Conservation (phyloP, 2,888 invertebrate genomes). For the Blera fallax region DNA sequence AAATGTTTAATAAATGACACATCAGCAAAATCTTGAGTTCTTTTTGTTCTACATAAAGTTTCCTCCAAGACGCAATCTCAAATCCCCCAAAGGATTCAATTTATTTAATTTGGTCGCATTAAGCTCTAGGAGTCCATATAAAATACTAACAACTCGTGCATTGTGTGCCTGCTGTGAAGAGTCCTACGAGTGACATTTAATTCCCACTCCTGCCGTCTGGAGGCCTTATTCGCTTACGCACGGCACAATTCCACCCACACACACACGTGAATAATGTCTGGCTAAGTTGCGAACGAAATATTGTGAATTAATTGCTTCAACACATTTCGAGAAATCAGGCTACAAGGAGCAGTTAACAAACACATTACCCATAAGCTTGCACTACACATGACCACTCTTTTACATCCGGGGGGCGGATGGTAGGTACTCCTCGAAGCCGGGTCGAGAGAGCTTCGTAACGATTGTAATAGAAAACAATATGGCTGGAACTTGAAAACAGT, state of each 20-base stretch:
- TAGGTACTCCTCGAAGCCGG: neutral
- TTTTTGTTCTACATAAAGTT: neutral
- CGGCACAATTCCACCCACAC: neutral
- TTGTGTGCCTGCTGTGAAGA: neutral
- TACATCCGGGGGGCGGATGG: neutral
- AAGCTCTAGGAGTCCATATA: neutral
- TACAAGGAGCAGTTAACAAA: conserved; percentile 35
- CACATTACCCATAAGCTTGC: conserved; percentile 9
- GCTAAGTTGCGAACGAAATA: conserved; percentile 33
- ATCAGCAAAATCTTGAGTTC: neutral
- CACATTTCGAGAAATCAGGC: conserved; percentile 41
- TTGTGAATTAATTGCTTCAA: conserved; percentile 54
- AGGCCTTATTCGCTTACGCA: neutral
- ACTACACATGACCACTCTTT: conserved; percentile 18
- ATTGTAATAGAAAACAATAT: conserved; percentile 20
- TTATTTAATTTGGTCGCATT: conserved; percentile 18
- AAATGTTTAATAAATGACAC: neutral
- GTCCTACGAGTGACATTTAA: conserved; percentile 19
- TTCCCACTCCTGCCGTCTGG: conserved; percentile 3
- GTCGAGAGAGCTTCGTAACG: neutral
- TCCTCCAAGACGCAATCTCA: neutral
- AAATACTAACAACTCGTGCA: neutral
- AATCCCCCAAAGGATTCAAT: neutral
- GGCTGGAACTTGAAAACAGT: conserved; percentile 36
- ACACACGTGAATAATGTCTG: neutral